Evolutionary conservation across 2,797 vertebrate genomes (phyloP).

Genomic region (Vultur gryphus): DNA sequence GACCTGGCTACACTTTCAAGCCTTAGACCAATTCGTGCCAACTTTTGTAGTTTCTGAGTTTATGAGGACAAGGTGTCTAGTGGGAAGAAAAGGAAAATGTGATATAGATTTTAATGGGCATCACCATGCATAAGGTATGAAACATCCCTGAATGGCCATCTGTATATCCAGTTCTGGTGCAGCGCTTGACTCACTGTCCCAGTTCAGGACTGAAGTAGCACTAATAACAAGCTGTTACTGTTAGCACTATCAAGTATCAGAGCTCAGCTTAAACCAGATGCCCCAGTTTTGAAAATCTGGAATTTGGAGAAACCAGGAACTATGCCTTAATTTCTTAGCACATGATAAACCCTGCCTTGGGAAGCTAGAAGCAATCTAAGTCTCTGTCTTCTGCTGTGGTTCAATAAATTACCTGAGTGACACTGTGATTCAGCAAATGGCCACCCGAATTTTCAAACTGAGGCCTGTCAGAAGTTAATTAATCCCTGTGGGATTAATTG

Average conservation of each 20-base stretch:
- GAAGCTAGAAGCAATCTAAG: background rate
- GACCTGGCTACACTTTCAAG: background rate
- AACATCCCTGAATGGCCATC: background rate
- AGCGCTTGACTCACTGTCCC: background rate
- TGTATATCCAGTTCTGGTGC: background rate
- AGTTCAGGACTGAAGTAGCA: background rate
- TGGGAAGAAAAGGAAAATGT: background rate
- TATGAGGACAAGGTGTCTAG: background rate
- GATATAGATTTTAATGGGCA: background rate
- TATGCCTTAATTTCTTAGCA: background rate
- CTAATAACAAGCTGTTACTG: background rate
- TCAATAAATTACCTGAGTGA: background rate
- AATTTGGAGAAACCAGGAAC: background rate
- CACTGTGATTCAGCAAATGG: background rate
- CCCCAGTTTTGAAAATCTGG: background rate
- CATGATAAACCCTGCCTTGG: background rate
- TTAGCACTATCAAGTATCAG: background rate
- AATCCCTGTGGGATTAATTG: background rate
- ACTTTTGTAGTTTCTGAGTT: background rate
- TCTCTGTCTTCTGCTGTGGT: background rate
- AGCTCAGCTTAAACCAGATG: background rate
- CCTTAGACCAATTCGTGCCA: background rate
- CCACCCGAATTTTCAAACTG: background rate
- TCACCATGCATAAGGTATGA: background rate
- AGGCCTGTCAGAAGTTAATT: background rate